A percentile compares a stretch with the other conserved stretches of the same genome.
phyloP scores from a whole-genome alignment of 2,888 invertebrate species.

The Sicus ferrugineus region DNA sequence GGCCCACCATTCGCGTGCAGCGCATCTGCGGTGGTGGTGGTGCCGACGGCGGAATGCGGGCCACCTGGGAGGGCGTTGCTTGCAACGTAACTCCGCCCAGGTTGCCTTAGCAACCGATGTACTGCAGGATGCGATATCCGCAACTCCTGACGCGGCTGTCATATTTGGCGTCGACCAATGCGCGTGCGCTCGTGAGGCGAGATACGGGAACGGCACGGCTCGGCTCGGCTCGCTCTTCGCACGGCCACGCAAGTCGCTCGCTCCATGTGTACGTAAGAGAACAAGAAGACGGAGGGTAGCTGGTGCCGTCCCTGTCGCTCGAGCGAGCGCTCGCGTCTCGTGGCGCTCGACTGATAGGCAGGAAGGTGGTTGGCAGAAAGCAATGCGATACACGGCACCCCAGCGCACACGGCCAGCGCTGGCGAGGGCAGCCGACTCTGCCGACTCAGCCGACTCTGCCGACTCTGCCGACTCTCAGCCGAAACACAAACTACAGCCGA shows the following conservation, averaged over 20 bases:
- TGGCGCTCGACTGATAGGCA: slow-evolving; percentile 24
- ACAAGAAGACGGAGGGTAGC: slow-evolving; percentile 21
- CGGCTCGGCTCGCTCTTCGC: slow-evolving; percentile 29
- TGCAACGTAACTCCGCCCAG: slow-evolving; percentile 47
- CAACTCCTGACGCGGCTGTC: slow-evolving; percentile 15
- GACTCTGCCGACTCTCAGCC: slow-evolving; percentile 36
- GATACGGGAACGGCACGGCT: slow-evolving; percentile 24
- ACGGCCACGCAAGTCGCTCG: background rate
- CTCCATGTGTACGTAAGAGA: slow-evolving; percentile 58
- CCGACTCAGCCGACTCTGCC: slow-evolving; percentile 22
- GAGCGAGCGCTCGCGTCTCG: slow-evolving; percentile 46
- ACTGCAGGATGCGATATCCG: slow-evolving; percentile 13
- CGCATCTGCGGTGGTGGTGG: background rate
- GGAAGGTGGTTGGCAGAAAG: slow-evolving; percentile 26
- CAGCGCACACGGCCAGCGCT: no score
- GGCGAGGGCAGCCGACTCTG: no score
- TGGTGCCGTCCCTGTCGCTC: slow-evolving; percentile 38
- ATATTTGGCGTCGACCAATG: slow-evolving; percentile 48
- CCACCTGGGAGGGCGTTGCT: slow-evolving; percentile 45
- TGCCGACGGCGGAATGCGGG: slow-evolving; percentile 8
- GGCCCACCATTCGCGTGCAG: background rate
- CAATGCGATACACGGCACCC: no score
- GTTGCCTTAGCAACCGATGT: slow-evolving; percentile 49
- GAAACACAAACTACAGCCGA: slow-evolving; percentile 37
- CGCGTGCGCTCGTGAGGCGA: slow-evolving; percentile 51